Percentiles rank a stretch among this genome's conserved stretches.
Evolutionary conservation across 1,140 invertebrate genomes (phyloP).

Genomic region (Papilio dardanus): DNA sequence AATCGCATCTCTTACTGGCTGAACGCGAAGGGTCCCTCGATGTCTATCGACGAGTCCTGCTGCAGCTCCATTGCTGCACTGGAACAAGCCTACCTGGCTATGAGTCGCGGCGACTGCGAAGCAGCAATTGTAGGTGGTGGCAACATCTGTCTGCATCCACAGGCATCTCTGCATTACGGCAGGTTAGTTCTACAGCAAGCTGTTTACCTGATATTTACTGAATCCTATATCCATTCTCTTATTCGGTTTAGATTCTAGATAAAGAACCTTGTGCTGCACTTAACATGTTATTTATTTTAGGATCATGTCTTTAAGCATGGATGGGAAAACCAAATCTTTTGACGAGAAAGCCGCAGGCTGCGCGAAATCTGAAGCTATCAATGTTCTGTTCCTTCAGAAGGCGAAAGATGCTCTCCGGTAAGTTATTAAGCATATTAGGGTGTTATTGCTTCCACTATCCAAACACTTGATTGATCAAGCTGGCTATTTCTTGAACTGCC

Average conservation of each 20-base stretch:
- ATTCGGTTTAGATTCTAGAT: too few species aligned
- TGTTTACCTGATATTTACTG: too few species aligned
- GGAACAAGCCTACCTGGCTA: slow-evolving; percentile 90
- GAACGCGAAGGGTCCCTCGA: slow-evolving; percentile 89
- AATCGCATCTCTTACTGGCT: slow-evolving; percentile 93
- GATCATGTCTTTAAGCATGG: slow-evolving; percentile 86
- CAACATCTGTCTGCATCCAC: slow-evolving; percentile 93
- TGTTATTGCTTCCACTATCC: not conserved
- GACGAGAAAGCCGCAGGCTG: slow-evolving; percentile 90
- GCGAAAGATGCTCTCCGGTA: slow-evolving; percentile 85
- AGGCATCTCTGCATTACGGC: slow-evolving; percentile 92
- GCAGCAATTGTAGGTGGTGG: slow-evolving; percentile 93
- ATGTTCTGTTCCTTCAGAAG: slow-evolving; percentile 90
- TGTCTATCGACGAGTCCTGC: slow-evolving; percentile 94
- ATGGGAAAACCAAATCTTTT: slow-evolving; percentile 92
- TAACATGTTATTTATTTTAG: slow-evolving; percentile 43
- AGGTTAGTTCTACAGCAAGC: slow-evolving; percentile 63
- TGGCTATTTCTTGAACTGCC: too few species aligned
- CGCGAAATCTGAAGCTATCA: slow-evolving; percentile 87
- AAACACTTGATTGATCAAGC: not conserved
- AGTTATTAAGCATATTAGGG: slow-evolving; percentile 68
- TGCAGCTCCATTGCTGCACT: slow-evolving; percentile 94
- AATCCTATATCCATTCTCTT: too few species aligned
- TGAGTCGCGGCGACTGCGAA: slow-evolving; percentile 91
- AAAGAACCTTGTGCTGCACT: too few species aligned